phyloP scores from a whole-genome alignment of 2,797 vertebrate species.

The Channallabes apus region DNA sequence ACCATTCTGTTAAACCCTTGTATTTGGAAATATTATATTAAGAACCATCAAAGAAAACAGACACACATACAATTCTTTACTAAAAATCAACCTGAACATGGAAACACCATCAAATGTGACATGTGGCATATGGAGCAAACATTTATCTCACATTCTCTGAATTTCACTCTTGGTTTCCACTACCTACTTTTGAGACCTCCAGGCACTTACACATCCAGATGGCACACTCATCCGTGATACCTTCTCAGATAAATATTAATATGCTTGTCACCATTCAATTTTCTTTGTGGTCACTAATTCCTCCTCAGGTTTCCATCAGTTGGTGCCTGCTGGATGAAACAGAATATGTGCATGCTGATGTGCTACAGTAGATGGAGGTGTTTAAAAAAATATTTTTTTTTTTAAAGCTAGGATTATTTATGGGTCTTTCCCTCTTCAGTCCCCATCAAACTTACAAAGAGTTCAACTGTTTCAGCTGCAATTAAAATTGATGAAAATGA shows the following conservation, averaged over 20 bases:
- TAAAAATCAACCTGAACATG: not conserved
- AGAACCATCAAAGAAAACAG: not conserved
- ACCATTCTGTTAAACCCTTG: not conserved
- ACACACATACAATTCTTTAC: not conserved
- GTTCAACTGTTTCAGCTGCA: not conserved
- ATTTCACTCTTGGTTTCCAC: constrained; percentile 6
- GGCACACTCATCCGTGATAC: constrained; percentile 65
- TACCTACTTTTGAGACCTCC: constrained; percentile 36
- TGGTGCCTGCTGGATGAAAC: constrained; percentile 66
- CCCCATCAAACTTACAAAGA: constrained; percentile 25
- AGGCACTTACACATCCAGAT: constrained; percentile 62
- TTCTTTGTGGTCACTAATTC: constrained; percentile 64
- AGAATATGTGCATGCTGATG: constrained; percentile 58
- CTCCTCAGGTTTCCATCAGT: constrained; percentile 61
- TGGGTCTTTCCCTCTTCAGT: constrained; percentile 43
- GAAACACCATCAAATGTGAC: not conserved
- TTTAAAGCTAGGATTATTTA: constrained; percentile 42
- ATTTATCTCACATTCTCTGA: constrained; percentile 15
- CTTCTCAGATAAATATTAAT: constrained; percentile 60
- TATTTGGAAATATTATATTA: not conserved
- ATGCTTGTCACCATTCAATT: constrained; percentile 63
- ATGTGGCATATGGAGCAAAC: constrained; percentile 27
- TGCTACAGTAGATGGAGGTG: constrained; percentile 19
- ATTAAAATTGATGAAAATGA: constrained; percentile 34
- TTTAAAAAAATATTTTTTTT: no score